phyloP scores from a whole-genome alignment of 2,113 vertebrate species.

The Cyanoramphus novaezelandiae region DNA sequence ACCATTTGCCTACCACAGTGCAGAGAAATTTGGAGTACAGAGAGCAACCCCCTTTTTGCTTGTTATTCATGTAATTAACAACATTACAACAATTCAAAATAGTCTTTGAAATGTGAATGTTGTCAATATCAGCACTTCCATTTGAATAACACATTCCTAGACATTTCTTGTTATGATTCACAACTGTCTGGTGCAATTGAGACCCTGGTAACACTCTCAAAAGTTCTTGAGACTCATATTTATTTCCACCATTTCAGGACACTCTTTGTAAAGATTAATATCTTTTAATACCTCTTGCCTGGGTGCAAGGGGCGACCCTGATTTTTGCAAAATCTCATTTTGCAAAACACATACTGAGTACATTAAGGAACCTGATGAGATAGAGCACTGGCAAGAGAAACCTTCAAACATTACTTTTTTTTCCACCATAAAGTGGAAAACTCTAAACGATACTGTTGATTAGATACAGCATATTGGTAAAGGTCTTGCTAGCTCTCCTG shows the following conservation, averaged over 20 bases:
- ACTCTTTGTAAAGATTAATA: conserved; percentile 34
- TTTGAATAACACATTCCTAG: neutral
- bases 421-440: conserved; percentile 47
- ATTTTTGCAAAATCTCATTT: conserved; percentile 48
- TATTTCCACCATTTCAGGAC: conserved; percentile 35
- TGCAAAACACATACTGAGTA: conserved; percentile 39
- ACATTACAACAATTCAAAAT: neutral
- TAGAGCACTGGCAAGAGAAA: neutral
- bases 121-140: neutral
- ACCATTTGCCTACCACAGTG: neutral
- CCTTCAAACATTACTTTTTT: conserved; percentile 43
- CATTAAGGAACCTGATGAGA: conserved; percentile 49
- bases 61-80: neutral
- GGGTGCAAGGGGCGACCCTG: neutral
- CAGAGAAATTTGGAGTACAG: neutral
- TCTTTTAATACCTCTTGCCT: conserved; percentile 38
- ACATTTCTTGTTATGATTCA: neutral
- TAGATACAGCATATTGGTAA: conserved; percentile 44
- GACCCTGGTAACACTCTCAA: neutral
- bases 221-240: conserved; percentile 22
- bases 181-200: neutral
- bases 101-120: neutral
- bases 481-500: conserved; percentile 48
- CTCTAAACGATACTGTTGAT: conserved; percentile 53
- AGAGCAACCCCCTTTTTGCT: neutral